phyloP scores from a whole-genome alignment of 1,140 invertebrate genomes.

The Lasioglossum albipes region DNA sequence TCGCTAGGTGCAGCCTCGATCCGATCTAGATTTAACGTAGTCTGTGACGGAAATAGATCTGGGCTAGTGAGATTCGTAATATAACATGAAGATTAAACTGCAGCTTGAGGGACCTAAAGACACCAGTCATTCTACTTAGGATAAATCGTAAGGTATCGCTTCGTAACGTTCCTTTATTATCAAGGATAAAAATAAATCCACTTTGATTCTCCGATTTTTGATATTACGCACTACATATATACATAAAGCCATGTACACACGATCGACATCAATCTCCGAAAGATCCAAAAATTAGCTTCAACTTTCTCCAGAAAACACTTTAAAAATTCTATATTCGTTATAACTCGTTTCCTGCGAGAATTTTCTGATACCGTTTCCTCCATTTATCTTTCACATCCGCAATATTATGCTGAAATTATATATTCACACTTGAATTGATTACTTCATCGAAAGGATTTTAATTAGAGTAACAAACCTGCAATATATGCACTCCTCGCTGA shows the following conservation, averaged over 20 bases:
- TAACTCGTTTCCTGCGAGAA: conserved; percentile 35
- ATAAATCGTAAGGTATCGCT: background rate
- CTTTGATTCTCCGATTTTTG: conserved; percentile 3
- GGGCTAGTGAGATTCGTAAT: too few species aligned
- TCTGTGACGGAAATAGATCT: too few species aligned
- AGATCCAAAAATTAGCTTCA: background rate
- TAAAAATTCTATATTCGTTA: background rate
- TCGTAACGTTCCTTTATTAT: conserved; percentile 14
- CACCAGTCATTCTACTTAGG: background rate
- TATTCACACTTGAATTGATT: conserved; percentile 9
- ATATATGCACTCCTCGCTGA: conserved; percentile 84
- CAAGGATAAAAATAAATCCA: conserved; percentile 30
- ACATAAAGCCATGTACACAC: background rate
- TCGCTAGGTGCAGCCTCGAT: too few species aligned
- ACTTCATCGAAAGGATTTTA: background rate
- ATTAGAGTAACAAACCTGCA: conserved; percentile 80
- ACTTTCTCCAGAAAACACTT: background rate
- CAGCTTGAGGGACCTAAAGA: too few species aligned
- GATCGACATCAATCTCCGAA: background rate
- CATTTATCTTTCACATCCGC: conserved; percentile 69
- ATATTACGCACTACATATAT: background rate
- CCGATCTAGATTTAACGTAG: too few species aligned
- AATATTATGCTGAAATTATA: conserved; percentile 71
- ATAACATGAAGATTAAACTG: too few species aligned
- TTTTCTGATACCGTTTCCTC: conserved; percentile 62